Evolutionary conservation across 2,113 vertebrate species (phyloP).

Genomic region (Vicugna pacos): DNA sequence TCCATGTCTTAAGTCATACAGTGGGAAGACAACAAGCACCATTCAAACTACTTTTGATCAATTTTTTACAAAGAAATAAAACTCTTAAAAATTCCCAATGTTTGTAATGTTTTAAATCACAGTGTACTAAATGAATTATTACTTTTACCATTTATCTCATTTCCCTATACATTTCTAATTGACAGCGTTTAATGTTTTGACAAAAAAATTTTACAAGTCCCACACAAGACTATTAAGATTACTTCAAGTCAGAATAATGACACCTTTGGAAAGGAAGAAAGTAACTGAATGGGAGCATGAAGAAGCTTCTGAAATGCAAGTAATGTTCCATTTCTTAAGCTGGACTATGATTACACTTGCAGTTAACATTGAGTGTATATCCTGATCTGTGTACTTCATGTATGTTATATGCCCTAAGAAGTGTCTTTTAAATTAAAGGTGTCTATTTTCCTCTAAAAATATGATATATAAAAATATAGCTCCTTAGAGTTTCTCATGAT

Average conservation of each 20-base stretch:
- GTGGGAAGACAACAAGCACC: neutral
- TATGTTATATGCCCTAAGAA: neutral
- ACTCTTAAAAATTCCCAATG: neutral
- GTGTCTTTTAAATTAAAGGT: neutral
- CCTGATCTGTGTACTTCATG: neutral
- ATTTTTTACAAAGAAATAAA: conserved; percentile 25
- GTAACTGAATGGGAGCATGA: neutral
- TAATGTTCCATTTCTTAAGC: neutral
- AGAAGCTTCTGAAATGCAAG: neutral
- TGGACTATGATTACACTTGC: neutral
- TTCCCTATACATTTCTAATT: neutral
- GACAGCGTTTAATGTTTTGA: neutral
- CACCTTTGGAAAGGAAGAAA: neutral
- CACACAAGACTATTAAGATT: neutral
- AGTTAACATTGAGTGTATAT: neutral
- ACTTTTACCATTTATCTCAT: neutral
- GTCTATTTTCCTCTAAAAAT: neutral
- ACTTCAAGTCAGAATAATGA: neutral
- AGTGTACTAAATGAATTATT: neutral
- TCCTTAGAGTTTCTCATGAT: conserved; percentile 9
- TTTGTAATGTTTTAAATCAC: conserved; percentile 26
- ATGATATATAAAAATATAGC: neutral
- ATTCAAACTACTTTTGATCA: neutral
- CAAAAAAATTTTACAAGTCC: neutral
- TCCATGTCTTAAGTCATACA: too few species aligned